Conservation (phyloP, 2,888 invertebrate species). For the Pedicia rivosa region DNA sequence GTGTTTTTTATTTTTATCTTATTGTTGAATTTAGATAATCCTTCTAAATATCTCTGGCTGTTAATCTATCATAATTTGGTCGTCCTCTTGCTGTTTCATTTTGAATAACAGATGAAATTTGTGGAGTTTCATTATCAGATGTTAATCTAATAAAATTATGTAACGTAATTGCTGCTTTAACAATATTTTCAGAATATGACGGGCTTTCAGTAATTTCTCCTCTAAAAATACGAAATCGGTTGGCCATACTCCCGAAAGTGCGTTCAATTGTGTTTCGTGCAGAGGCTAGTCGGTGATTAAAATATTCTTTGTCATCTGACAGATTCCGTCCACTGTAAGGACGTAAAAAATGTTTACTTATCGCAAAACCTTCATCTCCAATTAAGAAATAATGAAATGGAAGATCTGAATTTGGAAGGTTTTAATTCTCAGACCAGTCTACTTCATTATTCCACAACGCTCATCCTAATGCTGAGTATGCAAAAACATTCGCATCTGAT, state of each 20-base stretch:
- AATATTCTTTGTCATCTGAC: slow-evolving; percentile 3
- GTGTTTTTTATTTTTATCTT: too few species aligned
- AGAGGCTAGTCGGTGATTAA: slow-evolving; percentile 1
- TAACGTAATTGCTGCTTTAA: slow-evolving; percentile 2
- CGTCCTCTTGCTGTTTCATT: too few species aligned
- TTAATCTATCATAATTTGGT: too few species aligned
- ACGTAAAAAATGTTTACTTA: slow-evolving; percentile 1
- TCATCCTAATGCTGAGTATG: slow-evolving; percentile 1
- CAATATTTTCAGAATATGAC: background rate
- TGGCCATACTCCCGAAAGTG: slow-evolving; percentile 1
- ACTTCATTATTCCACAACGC: slow-evolving; percentile 1
- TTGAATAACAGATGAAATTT: too few species aligned
- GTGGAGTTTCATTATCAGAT: slow-evolving; percentile 1
- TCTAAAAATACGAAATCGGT: slow-evolving; percentile 3
- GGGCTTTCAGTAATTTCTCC: background rate
- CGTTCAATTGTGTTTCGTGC: background rate
- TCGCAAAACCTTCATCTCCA: background rate
- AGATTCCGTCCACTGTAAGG: slow-evolving; percentile 2
- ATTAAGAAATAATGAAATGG: slow-evolving; percentile 1
- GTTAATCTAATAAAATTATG: slow-evolving; percentile 4
- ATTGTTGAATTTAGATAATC: too few species aligned
- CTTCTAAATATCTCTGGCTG: too few species aligned
- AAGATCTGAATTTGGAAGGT: slow-evolving; percentile 4
- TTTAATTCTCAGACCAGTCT: background rate
- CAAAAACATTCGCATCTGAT: slow-evolving; percentile 1